Percentiles rank a stretch among this genome's conserved stretches.
Evolutionary conservation across 2,888 invertebrate genomes (phyloP).

Genomic region (Pollenia labialis): DNA sequence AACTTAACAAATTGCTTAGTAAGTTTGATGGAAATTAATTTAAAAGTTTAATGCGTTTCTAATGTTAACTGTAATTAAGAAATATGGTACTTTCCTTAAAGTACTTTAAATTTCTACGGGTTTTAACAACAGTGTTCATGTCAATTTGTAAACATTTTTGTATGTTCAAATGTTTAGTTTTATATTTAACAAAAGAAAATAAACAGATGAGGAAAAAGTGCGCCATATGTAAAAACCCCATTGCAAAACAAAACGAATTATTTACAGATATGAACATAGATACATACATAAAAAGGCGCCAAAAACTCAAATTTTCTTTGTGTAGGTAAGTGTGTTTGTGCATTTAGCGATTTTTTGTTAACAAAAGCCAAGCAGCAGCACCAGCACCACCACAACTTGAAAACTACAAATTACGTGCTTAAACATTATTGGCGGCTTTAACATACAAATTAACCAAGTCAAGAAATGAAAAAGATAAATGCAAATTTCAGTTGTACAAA

Average conservation of each 20-base stretch:
- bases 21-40: too few species aligned
- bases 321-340: constrained; percentile 6
- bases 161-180: too few species aligned
- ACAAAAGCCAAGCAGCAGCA: constrained; percentile 20
- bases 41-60: too few species aligned
- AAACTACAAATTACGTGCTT: constrained; percentile 59
- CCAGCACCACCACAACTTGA: not conserved
- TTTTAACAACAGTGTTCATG: too few species aligned
- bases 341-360: constrained; percentile 20
- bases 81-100: too few species aligned
- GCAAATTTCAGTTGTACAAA: constrained; percentile 48
- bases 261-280: not conserved
- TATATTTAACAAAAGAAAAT: too few species aligned
- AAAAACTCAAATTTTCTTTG: constrained; percentile 25
- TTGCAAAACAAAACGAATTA: not conserved
- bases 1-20: too few species aligned
- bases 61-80: too few species aligned
- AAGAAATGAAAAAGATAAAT: constrained; percentile 47
- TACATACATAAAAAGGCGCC: constrained; percentile 39
- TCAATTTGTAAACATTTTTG: too few species aligned
- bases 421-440: constrained; percentile 63
- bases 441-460: constrained; percentile 53
- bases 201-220: too few species aligned
- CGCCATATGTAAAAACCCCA: too few species aligned
- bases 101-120: too few species aligned